Evolutionary conservation across 1,140 invertebrate genomes (phyloP), one percentile per base, ranked within the genome.

Genomic region (Streblospio benedicti): DNA sequence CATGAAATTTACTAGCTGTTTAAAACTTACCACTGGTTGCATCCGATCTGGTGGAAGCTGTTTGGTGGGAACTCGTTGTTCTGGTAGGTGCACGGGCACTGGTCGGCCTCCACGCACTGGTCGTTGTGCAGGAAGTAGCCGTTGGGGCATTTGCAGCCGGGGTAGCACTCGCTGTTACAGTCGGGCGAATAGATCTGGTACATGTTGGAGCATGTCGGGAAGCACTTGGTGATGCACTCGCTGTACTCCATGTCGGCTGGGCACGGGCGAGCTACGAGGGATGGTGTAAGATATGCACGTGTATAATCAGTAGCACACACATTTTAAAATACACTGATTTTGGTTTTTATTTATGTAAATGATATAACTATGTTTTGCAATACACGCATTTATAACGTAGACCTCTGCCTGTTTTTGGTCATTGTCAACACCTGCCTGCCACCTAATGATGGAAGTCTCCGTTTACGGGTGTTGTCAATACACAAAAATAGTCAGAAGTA

Each of bases 11-110:
- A n/a, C n/a, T n/a, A n/a, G n/a, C n/a, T n/a, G n/a, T n/a, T n/a
- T n/a, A n/a, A n/a, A 4, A 51, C 60, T 47, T 30, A 70, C 68
- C 68, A 71, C 51, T 54, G 41, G 56, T 71, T 65, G 43, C 69
- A 69, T 18, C 49, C 63, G 14, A 67, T 57, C 9, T 35, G n/a
- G 4, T 67, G 57, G 16, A 27, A 49, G 18, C 60, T 35, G 14
- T 60, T 60, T 14, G 45, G 30, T 2, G 25, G 33, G 57, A 64
- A 66, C 1, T 31, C 28, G 12, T 58, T 57, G 18, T 51, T 54
- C 23, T 65, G 55, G 53, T 69, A 67, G 16, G 38, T 23, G 44
- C 69, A 71, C 1, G 63, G 57, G 52, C 69, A 71, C 14, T 68
- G 53, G 14, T 38, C 28, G 6, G 62, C 51, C 16, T 23, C 6